These are phyloP conservation scores for Drosophila eohydei DNA, from an alignment of 2,888 invertebrate species.

Conservation along the genomic window DNA sequence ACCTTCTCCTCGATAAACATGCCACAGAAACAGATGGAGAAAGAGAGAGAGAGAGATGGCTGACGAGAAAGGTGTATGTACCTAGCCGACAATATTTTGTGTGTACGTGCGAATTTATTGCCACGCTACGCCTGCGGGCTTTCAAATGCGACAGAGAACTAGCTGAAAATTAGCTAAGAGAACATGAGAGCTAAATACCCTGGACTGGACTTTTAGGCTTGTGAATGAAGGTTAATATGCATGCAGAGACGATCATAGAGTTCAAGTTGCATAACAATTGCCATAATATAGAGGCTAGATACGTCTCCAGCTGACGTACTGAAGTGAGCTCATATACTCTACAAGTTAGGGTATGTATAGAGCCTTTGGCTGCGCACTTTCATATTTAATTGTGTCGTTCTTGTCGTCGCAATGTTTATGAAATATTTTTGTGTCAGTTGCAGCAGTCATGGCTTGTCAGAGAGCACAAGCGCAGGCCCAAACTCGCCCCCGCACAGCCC, in stretches of 20 bases:
- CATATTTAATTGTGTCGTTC: conserved; percentile 68
- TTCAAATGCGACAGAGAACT: conserved; percentile 22
- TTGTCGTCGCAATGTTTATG: conserved; percentile 55
- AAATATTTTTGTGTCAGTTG: conserved; percentile 54
- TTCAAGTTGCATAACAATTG: not conserved
- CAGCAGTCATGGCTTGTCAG: conserved; percentile 24
- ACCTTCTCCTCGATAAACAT: conserved; percentile 11
- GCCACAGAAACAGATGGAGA: not conserved
- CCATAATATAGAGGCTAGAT: not conserved
- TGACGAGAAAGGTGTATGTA: not conserved
- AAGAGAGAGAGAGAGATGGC: too few species aligned
- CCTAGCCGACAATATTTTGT: conserved; percentile 13
- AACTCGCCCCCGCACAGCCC: too few species aligned
- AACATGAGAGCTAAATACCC: conserved; percentile 14
- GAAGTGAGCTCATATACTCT: not conserved
- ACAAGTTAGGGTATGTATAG: conserved; percentile 10
- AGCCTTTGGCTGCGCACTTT: conserved; percentile 49
- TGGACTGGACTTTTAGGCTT: conserved; percentile 7
- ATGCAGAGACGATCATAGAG: too few species aligned
- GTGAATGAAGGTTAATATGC: too few species aligned
- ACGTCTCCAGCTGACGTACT: not conserved
- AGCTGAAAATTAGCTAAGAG: not conserved
- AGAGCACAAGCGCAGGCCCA: not conserved
- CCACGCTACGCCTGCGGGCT: conserved; percentile 30
- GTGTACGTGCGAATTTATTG: conserved; percentile 42